Conservation (phyloP, 2,888 invertebrate species). For the Nowickia ferox region DNA sequence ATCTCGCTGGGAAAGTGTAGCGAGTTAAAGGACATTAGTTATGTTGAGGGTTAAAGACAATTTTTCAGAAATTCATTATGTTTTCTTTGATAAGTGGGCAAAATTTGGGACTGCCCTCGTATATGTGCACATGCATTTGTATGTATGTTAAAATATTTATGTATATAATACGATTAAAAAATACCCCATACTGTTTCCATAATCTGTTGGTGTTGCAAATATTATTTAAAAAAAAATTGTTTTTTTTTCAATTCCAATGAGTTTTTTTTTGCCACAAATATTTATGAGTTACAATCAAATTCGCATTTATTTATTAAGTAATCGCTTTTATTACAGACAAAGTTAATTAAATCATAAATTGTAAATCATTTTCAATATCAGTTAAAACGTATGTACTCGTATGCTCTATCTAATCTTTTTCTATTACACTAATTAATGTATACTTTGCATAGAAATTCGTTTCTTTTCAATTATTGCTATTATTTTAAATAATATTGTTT, state of each 20-base stretch:
- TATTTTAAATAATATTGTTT: too few relatives aligned
- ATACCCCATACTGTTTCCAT: slow-evolving; percentile 41
- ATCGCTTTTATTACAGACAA: slow-evolving; percentile 24
- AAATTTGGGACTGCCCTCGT: not conserved
- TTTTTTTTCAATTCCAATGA: slow-evolving; percentile 24
- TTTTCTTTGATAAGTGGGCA: too few relatives aligned
- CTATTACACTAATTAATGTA: slow-evolving; percentile 29
- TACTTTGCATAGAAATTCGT: slow-evolving; percentile 10
- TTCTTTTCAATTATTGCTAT: not conserved
- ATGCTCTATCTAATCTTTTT: slow-evolving; percentile 22
- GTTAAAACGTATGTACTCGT: slow-evolving; percentile 23
- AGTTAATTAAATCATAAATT: slow-evolving; percentile 39
- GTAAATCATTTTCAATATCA: slow-evolving; percentile 31
- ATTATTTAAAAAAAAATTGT: not conserved
- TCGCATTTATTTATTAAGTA: slow-evolving; percentile 28
- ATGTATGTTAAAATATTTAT: too few relatives aligned
- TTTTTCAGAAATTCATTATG: too few relatives aligned
- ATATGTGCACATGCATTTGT: too few relatives aligned
- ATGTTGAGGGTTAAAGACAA: too few relatives aligned
- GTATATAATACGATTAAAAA: not conserved
- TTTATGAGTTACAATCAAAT: slow-evolving; percentile 47
- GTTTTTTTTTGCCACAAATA: slow-evolving; percentile 27
- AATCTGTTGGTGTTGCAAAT: slow-evolving; percentile 40
- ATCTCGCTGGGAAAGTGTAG: too few relatives aligned
- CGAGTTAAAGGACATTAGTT: too few relatives aligned